These are phyloP conservation scores for Campoletis sonorensis DNA, from an alignment of 1,140 invertebrate species.

Conservation along the genomic window DNA sequence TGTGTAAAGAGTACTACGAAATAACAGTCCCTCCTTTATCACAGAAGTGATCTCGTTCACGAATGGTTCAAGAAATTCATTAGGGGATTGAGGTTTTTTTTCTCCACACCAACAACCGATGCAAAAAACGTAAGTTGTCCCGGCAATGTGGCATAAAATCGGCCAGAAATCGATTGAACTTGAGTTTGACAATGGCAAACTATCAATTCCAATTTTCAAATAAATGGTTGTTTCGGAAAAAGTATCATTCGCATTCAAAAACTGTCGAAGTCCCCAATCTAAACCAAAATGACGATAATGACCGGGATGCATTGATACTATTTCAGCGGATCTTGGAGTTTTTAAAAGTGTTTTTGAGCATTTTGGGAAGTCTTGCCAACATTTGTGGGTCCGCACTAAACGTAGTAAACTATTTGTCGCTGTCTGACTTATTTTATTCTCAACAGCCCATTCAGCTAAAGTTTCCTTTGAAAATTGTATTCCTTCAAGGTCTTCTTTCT, in stretches of 20 bases:
- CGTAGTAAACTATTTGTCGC: background rate
- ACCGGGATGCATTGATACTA: slow-evolving; percentile 27
- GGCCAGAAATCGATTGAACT: slow-evolving; percentile 4
- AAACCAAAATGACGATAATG: slow-evolving; percentile 50
- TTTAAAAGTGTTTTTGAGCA: slow-evolving; percentile 22
- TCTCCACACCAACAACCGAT: slow-evolving; percentile 56
- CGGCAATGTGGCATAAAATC: slow-evolving; percentile 62
- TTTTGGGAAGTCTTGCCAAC: background rate
- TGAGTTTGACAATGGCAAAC: slow-evolving; percentile 54
- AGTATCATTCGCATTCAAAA: background rate
- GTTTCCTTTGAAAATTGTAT: too few species aligned
- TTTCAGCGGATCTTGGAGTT: slow-evolving; percentile 38
- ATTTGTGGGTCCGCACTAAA: background rate
- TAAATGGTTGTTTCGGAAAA: background rate
- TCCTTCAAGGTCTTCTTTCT: too few species aligned
- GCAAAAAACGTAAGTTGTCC: slow-evolving; percentile 55
- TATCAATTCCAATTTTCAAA: slow-evolving; percentile 50
- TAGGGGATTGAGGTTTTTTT: slow-evolving; percentile 59
- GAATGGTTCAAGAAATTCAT: slow-evolving; percentile 62
- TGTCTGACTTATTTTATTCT: background rate
- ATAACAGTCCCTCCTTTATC: slow-evolving; percentile 51
- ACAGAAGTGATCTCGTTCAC: slow-evolving; percentile 58
- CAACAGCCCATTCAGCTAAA: background rate
- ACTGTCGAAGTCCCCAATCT: slow-evolving; percentile 35
- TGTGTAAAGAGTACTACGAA: slow-evolving; percentile 51